phyloP scores from a whole-genome alignment of 2,888 invertebrate genomes.

The Metalampra italica region DNA sequence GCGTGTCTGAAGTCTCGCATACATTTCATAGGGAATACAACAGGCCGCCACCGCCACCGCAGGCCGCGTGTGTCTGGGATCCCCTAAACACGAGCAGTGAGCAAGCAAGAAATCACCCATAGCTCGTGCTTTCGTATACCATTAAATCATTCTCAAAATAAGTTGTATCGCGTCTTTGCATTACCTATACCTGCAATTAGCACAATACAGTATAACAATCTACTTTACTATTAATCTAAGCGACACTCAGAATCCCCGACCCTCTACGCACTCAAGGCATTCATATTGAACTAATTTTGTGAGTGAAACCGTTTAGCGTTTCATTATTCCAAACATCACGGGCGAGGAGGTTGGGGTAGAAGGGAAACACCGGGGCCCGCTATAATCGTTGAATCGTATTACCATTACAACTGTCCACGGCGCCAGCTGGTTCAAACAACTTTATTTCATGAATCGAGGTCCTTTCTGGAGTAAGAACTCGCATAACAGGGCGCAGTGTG shows the following conservation, averaged over 20 bases:
- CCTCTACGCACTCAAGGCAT: too few species aligned
- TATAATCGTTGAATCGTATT: slow-evolving; percentile 75
- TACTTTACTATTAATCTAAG: slow-evolving; percentile 11
- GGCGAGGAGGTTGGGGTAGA: not conserved
- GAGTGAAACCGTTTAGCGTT: slow-evolving; percentile 60
- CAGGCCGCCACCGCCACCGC: too few species aligned
- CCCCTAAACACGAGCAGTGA: too few species aligned
- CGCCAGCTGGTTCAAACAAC: slow-evolving; percentile 71
- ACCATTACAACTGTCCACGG: slow-evolving; percentile 72
- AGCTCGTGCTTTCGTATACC: too few species aligned
- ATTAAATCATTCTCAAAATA: too few species aligned
- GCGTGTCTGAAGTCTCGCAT: too few species aligned
- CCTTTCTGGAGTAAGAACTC: slow-evolving; percentile 21
- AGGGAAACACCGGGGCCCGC: slow-evolving; percentile 40
- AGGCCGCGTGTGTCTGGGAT: too few species aligned
- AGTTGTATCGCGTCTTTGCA: too few species aligned
- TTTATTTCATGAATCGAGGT: slow-evolving; percentile 56
- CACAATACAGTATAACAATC: too few species aligned
- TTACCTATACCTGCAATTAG: too few species aligned
- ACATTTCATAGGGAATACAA: too few species aligned
- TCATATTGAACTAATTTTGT: slow-evolving; percentile 55
- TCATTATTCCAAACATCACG: slow-evolving; percentile 60
- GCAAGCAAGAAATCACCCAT: too few species aligned
- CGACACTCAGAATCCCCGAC: slow-evolving; percentile 4
- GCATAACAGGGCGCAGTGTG: slow-evolving; percentile 5